phyloP scores from a whole-genome alignment of 2,888 invertebrate genomes.

The Plagiodera versicolora region DNA sequence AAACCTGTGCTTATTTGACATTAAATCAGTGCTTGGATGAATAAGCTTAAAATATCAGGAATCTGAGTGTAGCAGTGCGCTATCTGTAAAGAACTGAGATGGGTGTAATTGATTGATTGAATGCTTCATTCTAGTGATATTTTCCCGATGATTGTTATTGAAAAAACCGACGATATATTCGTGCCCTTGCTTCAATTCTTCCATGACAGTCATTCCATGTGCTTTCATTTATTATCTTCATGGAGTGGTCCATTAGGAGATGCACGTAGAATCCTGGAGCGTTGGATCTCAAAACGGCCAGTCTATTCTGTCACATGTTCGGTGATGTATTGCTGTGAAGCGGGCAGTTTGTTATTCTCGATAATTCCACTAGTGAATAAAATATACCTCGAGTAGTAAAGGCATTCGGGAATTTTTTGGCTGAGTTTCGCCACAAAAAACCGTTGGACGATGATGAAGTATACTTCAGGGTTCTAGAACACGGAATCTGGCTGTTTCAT shows the following conservation, averaged over 20 bases:
- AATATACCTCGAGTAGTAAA: constrained; percentile 22
- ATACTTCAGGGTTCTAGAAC: neutral
- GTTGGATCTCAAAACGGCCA: constrained; percentile 23
- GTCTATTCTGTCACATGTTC: constrained; percentile 42
- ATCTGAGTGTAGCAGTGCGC: too few species aligned
- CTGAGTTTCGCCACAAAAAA: neutral
- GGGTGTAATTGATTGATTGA: too few species aligned
- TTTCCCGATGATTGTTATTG: constrained; percentile 22
- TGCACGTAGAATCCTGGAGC: constrained; percentile 19
- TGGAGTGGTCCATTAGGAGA: constrained; percentile 45
- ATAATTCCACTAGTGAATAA: constrained; percentile 47
- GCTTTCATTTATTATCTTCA: constrained; percentile 42
- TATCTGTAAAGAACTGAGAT: too few species aligned
- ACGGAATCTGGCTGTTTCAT: too few species aligned
- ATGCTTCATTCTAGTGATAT: too few species aligned
- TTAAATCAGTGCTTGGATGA: too few species aligned
- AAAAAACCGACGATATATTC: constrained; percentile 21
- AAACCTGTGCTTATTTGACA: too few species aligned
- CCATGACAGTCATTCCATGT: constrained; percentile 38
- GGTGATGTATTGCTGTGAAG: constrained; percentile 49
- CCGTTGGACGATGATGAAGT: neutral
- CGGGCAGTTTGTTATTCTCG: constrained; percentile 47
- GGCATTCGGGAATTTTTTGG: constrained; percentile 1
- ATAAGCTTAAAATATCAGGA: too few species aligned
- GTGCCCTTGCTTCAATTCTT: constrained; percentile 26